Evolutionary conservation across 2,888 invertebrate genomes (phyloP).

Genomic region (Xanthia icteritia): DNA sequence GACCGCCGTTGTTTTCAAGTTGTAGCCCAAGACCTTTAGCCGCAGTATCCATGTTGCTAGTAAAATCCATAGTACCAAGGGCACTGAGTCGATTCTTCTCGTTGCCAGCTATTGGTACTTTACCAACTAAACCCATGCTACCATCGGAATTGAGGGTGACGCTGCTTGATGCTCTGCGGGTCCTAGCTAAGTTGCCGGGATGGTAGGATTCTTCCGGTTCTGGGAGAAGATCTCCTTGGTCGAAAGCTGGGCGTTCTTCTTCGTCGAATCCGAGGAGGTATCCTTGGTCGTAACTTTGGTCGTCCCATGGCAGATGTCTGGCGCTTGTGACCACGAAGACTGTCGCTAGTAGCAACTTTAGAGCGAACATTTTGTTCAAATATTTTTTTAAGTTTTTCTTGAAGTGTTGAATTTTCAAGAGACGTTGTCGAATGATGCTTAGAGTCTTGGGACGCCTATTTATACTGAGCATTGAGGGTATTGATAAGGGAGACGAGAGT

Average conservation of each 20-base stretch:
- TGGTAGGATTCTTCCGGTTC: conserved; percentile 7
- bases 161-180: conserved; percentile 48
- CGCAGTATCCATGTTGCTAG: conserved; percentile 23
- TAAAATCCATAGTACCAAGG: conserved; percentile 28
- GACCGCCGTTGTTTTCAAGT: conserved; percentile 44
- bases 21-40: conserved; percentile 42
- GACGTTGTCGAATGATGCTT: conserved; percentile 23
- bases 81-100: conserved; percentile 49
- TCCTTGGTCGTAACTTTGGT: conserved; percentile 22
- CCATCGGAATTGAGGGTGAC: conserved; percentile 50
- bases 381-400: neutral
- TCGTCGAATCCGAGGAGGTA: conserved; percentile 14
- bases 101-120: conserved; percentile 33
- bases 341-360: conserved; percentile 46
- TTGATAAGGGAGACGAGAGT: conserved; percentile 19
- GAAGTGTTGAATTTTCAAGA: conserved; percentile 14
- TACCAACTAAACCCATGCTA: conserved; percentile 21
- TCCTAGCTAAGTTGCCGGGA: conserved; percentile 20
- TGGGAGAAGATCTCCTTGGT: neutral
- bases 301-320: conserved; percentile 36
- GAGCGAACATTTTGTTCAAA: conserved; percentile 27
- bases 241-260: conserved; percentile 15
- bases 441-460: neutral
- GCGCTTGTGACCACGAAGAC: conserved; percentile 43
- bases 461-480: conserved; percentile 31